Evolutionary conservation across 2,888 invertebrate species (phyloP).

Genomic region (Drosophila rellima): DNA sequence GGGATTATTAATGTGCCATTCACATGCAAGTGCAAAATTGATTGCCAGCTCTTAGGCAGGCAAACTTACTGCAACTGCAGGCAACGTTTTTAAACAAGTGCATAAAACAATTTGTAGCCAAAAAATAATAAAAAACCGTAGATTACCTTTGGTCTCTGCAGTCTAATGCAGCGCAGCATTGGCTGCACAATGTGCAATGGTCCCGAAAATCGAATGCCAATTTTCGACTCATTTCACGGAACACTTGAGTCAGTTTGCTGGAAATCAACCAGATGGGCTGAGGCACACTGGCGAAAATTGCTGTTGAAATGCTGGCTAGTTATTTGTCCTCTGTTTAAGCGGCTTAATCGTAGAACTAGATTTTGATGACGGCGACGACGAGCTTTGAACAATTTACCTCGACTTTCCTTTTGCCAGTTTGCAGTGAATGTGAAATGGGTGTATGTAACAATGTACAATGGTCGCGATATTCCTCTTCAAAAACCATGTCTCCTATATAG

Average conservation of each 20-base stretch:
- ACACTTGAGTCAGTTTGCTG: constrained; percentile 80
- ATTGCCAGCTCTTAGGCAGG: constrained; percentile 31
- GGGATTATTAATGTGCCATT: constrained; percentile 47
- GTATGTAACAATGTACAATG: background rate
- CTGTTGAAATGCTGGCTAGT: constrained; percentile 15
- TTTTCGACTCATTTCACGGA: constrained; percentile 84
- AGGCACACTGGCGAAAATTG: constrained; percentile 13
- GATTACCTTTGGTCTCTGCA: constrained; percentile 25
- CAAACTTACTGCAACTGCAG: background rate
- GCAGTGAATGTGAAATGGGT: background rate
- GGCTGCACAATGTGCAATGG: constrained; percentile 74
- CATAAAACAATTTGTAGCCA: constrained; percentile 20
- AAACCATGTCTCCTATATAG: background rate
- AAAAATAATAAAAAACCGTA: background rate
- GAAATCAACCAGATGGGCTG: constrained; percentile 20
- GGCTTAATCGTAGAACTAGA: constrained; percentile 61
- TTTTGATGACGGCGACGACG: constrained; percentile 60
- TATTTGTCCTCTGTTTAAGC: constrained; percentile 54
- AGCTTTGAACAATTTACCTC: constrained; percentile 5
- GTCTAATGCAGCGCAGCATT: constrained; percentile 22
- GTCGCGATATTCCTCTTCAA: background rate
- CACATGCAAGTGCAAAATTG: constrained; percentile 54
- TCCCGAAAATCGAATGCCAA: constrained; percentile 84
- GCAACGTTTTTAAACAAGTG: constrained; percentile 16
- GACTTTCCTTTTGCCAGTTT: background rate